A percentile compares a stretch with the other conserved stretches of the same genome.
Evolutionary conservation across 2,888 invertebrate species (phyloP).

Genomic region (Sinopyrophorus schimmeli): DNA sequence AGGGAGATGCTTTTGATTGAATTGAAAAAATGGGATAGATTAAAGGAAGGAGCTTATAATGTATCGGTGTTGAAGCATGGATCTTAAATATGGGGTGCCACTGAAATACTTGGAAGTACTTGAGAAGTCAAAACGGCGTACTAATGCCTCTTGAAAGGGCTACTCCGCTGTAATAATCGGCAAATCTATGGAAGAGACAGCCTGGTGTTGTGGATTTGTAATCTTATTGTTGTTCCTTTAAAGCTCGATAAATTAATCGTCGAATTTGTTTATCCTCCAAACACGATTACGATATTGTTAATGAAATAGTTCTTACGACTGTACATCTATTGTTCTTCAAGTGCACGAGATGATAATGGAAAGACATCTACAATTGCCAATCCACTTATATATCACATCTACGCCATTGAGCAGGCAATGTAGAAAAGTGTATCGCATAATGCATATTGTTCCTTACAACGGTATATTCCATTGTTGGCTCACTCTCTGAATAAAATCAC

Average conservation of each 20-base stretch:
- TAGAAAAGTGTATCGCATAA: conserved; percentile 22
- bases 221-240: no score
- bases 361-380: conserved; percentile 7
- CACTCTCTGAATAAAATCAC: conserved; percentile 47
- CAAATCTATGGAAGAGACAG: conserved; percentile 5
- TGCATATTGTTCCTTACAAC: conserved; percentile 39
- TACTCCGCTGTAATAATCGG: conserved; percentile 37
- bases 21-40: no score
- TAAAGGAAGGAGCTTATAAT: no score
- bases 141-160: conserved; percentile 39
- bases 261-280: no score
- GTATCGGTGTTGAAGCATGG: no score
- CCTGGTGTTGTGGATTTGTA: no score
- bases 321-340: no score
- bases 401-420: conserved; percentile 20
- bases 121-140: conserved; percentile 44
- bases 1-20: no score
- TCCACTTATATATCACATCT: conserved; percentile 19
- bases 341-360: no score
- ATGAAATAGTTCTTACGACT: no score
- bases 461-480: conserved; percentile 42
- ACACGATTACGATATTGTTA: no score
- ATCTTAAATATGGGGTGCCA: conserved; percentile 24
- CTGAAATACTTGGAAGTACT: conserved; percentile 35
- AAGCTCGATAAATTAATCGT: no score